Evolutionary conservation across 2,797 vertebrate species (phyloP), one percentile per base, ranked within the genome.

Genomic region (Aldrovandia affinis): DNA sequence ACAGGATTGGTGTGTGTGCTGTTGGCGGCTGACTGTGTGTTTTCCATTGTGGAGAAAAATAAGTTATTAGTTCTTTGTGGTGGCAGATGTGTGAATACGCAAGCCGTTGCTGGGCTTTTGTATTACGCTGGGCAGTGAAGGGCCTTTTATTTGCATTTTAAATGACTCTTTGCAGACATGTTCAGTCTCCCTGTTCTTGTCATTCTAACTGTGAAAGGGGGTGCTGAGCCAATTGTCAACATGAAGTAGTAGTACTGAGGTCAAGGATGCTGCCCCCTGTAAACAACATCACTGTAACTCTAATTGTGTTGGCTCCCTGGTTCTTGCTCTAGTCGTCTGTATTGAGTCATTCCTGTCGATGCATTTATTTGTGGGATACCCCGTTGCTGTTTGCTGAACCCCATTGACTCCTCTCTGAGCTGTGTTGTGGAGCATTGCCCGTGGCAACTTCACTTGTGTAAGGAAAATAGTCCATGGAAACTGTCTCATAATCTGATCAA

Each of bases 101-200:
- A 88, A 61, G 86, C 87, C 86, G 81, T 82, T 22, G 84, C 85
- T 80, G 78, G 86, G 86, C 80, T 85, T 88, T 88, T 86, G 87
- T 90, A 85, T 86, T 81, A 86, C 22, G 20, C 68, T 83, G 73
- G 85, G 59, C 82, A 87, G 88, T 90, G 85, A 90, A 89, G 87
- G 81, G 81, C 81, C 85, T 82, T 88, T 90, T 92, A 89, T 92
- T 88, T 84, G 87, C 84, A 83, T 90, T 89, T 87, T 91, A 91
- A 89, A 89, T 90, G 81, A 91, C 88, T 89, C 89, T 90, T 86
- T 89, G 86, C 89, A 88, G 91, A 91, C 90, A 89, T 83, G 65
- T 88, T 91, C 87, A 78, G 83, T 30, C 86, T 83, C 70, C n/a
- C 55, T 39, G 33, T 8, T 39, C 2, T 15, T 65, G 61, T n/a